These are phyloP conservation scores for Octodon degus DNA, from an alignment of 2,113 vertebrate genomes.

Conservation along the genomic window DNA sequence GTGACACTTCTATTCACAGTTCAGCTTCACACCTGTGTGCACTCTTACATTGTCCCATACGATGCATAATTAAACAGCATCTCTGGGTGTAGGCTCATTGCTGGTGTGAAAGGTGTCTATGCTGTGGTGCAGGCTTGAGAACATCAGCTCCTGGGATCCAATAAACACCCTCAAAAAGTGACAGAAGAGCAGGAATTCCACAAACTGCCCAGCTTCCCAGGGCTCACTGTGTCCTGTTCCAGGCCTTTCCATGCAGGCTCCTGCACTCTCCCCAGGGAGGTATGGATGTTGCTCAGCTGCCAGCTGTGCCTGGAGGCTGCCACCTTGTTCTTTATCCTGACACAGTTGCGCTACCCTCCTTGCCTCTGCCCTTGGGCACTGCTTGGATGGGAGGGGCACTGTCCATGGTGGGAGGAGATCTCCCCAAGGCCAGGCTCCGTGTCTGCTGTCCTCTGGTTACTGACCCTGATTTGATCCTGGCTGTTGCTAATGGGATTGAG, in stretches of 20 bases:
- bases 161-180: neutral
- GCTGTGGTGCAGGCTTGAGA: neutral
- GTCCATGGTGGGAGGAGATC: neutral
- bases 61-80: neutral
- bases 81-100: rapidly evolving
- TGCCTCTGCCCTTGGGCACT: neutral
- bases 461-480: neutral
- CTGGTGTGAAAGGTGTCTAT: rapidly evolving
- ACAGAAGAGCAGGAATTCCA: neutral
- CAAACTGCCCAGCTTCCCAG: neutral
- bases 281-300: neutral
- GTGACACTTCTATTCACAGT: neutral
- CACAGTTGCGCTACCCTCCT: no score
- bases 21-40: neutral
- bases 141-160: no score
- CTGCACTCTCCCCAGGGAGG: neutral
- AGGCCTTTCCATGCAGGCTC: neutral
- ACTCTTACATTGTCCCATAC: no score
- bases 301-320: neutral
- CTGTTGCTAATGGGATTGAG: no score
- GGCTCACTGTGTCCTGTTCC: neutral
- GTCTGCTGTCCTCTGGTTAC: neutral
- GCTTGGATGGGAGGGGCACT: no score
- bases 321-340: neutral
- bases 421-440: neutral